Conservation (phyloP, 2,888 invertebrate species). For the Lochmaea capreae region DNA sequence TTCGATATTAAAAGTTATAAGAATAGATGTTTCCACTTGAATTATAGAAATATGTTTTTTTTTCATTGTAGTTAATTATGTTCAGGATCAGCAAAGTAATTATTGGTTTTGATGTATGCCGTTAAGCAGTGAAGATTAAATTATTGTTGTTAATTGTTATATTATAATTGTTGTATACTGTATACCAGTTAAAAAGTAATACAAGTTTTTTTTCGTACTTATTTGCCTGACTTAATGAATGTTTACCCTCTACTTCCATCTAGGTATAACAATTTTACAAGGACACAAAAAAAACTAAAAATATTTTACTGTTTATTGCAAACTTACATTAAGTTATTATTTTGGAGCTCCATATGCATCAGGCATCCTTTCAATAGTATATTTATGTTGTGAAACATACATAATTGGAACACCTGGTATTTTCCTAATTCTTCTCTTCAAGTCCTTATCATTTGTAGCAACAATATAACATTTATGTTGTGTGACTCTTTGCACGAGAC, state of each 20-base stretch:
- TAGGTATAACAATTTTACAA: no score
- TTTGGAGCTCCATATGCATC: constrained; percentile 97
- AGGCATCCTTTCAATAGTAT: constrained; percentile 98
- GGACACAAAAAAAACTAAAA: neutral
- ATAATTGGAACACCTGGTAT: constrained; percentile 99
- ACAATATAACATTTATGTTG: constrained; percentile 99
- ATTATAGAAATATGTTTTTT: neutral
- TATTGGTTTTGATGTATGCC: constrained; percentile 23
- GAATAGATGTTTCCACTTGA: constrained; percentile 1
- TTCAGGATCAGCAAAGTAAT: constrained; percentile 9
- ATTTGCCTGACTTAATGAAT: neutral
- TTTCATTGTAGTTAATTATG: neutral
- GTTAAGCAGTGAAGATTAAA: constrained; percentile 25
- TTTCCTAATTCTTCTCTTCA: constrained; percentile 94
- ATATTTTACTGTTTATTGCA: constrained; percentile 40
- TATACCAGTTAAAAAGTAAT: constrained; percentile 34
- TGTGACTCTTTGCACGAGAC: constrained; percentile 93
- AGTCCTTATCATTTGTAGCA: constrained; percentile 98
- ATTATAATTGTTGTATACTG: constrained; percentile 38
- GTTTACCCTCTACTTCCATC: no score
- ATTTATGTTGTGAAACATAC: constrained; percentile 93
- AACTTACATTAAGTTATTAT: constrained; percentile 36
- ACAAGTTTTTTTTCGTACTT: constrained; percentile 26
- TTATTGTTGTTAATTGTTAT: constrained; percentile 40
- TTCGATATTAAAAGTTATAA: neutral